Evolutionary conservation across 2,888 invertebrate species (phyloP).

Genomic region (Opisthograptis luteolata): DNA sequence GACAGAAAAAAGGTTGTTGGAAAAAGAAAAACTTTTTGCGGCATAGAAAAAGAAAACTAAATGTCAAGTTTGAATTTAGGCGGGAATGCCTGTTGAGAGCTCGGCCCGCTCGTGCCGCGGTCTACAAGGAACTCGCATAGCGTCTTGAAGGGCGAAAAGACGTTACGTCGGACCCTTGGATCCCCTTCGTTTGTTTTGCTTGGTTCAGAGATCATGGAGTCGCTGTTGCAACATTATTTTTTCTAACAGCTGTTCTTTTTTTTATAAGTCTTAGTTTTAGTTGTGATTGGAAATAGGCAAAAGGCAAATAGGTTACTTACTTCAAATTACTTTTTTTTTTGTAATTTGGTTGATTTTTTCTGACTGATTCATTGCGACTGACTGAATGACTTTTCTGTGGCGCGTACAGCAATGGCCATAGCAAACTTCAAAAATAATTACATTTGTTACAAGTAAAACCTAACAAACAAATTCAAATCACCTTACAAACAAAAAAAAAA

Average conservation of each 20-base stretch:
- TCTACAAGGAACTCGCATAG: conserved; percentile 76
- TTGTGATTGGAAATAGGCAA: too few relatives aligned
- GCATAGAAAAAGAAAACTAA: conserved; percentile 15
- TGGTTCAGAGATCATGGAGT: conserved; percentile 49
- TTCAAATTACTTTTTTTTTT: too few relatives aligned
- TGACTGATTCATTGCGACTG: too few relatives aligned
- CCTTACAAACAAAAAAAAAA: too few relatives aligned
- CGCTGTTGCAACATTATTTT: conserved; percentile 42
- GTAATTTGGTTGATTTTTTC: too few relatives aligned
- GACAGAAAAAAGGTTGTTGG: background rate
- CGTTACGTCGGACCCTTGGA: conserved; percentile 76
- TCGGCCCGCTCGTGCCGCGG: conserved; percentile 74
- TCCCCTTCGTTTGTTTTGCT: conserved; percentile 65
- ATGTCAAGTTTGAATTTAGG: conserved; percentile 53
- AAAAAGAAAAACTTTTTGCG: conserved; percentile 9
- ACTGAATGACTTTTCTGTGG: too few relatives aligned
- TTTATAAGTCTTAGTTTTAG: background rate
- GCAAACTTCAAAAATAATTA: too few relatives aligned
- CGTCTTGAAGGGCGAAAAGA: conserved; percentile 75
- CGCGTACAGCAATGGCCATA: too few relatives aligned
- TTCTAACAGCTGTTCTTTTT: conserved; percentile 30
- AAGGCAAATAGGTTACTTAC: too few relatives aligned
- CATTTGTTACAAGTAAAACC: too few relatives aligned
- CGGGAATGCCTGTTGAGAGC: conserved; percentile 50
- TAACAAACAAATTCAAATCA: too few relatives aligned